A percentile compares a stretch with the other conserved stretches of the same genome.
Evolutionary conservation across 2,888 invertebrate genomes (phyloP).

Genomic region (Agonum fuliginosum): DNA sequence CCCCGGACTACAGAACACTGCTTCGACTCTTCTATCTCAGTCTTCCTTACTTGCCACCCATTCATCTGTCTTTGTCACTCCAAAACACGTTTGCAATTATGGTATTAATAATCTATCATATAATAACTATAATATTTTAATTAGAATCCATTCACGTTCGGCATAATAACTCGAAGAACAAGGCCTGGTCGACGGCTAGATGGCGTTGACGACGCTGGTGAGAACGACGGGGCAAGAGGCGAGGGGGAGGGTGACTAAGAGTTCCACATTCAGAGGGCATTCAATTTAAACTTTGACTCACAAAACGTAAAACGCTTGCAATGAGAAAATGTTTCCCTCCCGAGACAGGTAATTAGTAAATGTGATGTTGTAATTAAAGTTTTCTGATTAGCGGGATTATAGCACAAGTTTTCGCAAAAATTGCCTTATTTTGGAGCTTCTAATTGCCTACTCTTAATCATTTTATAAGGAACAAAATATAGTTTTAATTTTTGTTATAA

Average conservation of each 20-base stretch:
- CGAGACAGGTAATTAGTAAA: conserved; percentile 48
- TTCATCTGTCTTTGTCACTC: conserved; percentile 20
- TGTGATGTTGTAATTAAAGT: conserved; percentile 48
- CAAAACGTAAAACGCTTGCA: conserved; percentile 43
- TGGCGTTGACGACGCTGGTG: neutral
- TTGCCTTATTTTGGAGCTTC: neutral
- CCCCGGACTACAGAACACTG: conserved; percentile 28
- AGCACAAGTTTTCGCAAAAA: conserved; percentile 12
- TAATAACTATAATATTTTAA: conserved; percentile 58
- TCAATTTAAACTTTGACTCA: conserved; percentile 48
- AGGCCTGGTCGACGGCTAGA: neutral
- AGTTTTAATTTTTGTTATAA: too few species aligned
- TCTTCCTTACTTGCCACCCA: neutral
- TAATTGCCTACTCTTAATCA: too few species aligned
- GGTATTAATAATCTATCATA: conserved; percentile 57
- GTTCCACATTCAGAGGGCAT: conserved; percentile 46
- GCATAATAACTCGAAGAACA: conserved; percentile 43
- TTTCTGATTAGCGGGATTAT: conserved; percentile 43
- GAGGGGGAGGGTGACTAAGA: neutral
- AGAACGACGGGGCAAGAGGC: neutral
- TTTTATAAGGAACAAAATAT: too few species aligned
- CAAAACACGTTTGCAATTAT: conserved; percentile 55
- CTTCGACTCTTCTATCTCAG: neutral
- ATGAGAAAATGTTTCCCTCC: conserved; percentile 42
- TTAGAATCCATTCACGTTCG: conserved; percentile 47